Conservation (phyloP, 2,888 invertebrate species). For the Philereme transversata region DNA sequence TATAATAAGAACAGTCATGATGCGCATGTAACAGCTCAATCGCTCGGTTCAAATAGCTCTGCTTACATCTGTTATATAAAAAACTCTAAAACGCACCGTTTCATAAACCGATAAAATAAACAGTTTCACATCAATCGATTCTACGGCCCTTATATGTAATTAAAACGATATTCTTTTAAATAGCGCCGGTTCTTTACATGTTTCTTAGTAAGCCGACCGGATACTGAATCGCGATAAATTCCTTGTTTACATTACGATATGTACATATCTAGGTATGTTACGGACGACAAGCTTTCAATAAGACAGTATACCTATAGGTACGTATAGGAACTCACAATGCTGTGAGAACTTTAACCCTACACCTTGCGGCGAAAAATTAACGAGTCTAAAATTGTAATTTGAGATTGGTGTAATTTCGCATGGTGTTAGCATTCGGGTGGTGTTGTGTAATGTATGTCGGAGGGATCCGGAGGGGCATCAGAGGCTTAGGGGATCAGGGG, state of each 20-base stretch:
- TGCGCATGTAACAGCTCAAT: conserved; percentile 54
- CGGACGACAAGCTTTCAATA: conserved; percentile 54
- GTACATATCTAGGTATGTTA: conserved; percentile 51
- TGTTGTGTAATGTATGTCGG: conserved; percentile 76
- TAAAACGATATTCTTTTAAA: conserved; percentile 49
- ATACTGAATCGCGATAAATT: conserved; percentile 61
- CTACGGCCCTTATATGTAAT: conserved; percentile 45
- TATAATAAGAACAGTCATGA: conserved; percentile 49
- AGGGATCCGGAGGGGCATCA: conserved; percentile 63
- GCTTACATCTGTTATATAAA: conserved; percentile 56
- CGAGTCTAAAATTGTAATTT: conserved; percentile 50
- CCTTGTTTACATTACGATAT: conserved; percentile 64
- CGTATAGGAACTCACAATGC: conserved; percentile 31
- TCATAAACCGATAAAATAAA: conserved; percentile 63
- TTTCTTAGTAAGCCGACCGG: conserved; percentile 62
- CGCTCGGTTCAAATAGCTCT: conserved; percentile 52
- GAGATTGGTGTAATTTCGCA: conserved; percentile 80
- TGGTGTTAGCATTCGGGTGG: conserved; percentile 75
- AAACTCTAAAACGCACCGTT: conserved; percentile 45
- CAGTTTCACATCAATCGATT: conserved; percentile 58
- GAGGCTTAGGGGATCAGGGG: conserved; percentile 70
- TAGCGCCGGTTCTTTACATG: conserved; percentile 48
- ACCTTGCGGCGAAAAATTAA: neutral
- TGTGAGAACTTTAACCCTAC: conserved; percentile 32
- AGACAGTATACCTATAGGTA: conserved; percentile 35